Conservation (phyloP, 2,888 invertebrate genomes). For the Willowsia nigromaculata region DNA sequence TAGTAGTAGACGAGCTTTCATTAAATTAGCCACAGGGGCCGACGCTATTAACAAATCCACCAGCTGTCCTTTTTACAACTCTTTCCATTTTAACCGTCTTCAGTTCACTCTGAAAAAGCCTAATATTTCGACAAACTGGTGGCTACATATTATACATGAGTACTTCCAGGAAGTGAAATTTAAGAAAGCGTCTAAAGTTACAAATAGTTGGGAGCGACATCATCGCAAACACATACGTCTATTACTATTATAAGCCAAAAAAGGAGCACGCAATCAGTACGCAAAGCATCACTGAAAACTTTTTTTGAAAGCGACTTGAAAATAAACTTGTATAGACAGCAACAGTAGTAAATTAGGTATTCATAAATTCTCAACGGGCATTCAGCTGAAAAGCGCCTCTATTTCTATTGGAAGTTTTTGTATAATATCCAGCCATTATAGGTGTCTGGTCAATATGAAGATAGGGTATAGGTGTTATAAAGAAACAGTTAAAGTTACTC, state of each 20-base stretch:
- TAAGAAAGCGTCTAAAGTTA: not conserved
- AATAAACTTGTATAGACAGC: conserved; percentile 43
- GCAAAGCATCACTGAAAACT: conserved; percentile 9
- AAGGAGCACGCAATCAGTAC: conserved; percentile 37
- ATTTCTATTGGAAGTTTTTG: not conserved
- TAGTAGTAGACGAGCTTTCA: conserved; percentile 39
- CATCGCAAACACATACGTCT: not conserved
- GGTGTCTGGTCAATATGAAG: not conserved
- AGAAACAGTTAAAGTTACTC: not conserved
- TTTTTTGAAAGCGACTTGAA: conserved; percentile 43
- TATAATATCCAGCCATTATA: not conserved
- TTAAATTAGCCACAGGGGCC: conserved; percentile 53
- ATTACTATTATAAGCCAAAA: not conserved
- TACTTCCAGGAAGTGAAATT: not conserved
- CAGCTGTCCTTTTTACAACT: not conserved
- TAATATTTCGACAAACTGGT: not conserved
- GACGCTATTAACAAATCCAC: conserved; percentile 5
- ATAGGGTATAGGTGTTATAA: not conserved
- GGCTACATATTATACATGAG: not conserved
- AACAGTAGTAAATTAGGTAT: conserved; percentile 63
- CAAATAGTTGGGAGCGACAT: not conserved
- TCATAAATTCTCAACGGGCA: conserved; percentile 62
- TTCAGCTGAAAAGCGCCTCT: conserved; percentile 20
- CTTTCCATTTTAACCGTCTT: not conserved
- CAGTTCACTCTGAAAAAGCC: not conserved